A percentile compares a stretch with the other conserved stretches of the same genome.
phyloP scores from a whole-genome alignment of 2,888 invertebrate species.

The Euplagia quadripunctaria region DNA sequence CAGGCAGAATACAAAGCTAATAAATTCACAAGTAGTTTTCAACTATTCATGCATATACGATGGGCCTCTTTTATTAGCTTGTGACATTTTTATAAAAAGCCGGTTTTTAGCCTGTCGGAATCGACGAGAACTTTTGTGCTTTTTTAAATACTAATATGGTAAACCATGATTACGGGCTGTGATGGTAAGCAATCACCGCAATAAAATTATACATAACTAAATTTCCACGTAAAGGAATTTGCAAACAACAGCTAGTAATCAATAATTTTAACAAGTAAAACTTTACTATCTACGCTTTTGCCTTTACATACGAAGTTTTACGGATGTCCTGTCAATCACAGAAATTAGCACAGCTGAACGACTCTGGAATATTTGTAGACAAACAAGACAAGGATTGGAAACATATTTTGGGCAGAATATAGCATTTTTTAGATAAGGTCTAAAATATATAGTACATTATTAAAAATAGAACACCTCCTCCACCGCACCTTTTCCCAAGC shows the following conservation, averaged over 20 bases:
- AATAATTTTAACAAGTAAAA: too few species aligned
- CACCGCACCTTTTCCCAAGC: too few species aligned
- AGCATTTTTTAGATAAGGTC: too few species aligned
- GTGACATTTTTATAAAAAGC: not conserved
- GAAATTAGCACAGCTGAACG: too few species aligned
- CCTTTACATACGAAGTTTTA: too few species aligned
- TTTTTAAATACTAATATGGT: not conserved
- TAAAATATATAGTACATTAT: not conserved
- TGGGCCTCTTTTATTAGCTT: not conserved
- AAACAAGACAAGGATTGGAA: not conserved
- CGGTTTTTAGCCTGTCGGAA: not conserved
- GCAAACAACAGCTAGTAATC: too few species aligned
- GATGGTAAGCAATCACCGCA: not conserved
- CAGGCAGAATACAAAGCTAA: not conserved
- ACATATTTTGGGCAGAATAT: too few species aligned
- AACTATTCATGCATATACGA: not conserved
- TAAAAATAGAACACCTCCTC: not conserved
- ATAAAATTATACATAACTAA: too few species aligned
- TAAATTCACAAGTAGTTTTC: not conserved
- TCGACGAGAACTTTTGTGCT: not conserved
- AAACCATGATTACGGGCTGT: not conserved
- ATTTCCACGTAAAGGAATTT: too few species aligned
- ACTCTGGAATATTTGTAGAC: not conserved
- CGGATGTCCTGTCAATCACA: too few species aligned
- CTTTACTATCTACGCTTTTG: too few species aligned